These are phyloP conservation scores for Trichonephila clavipes DNA, from an alignment of 1,140 invertebrate genomes.

Conservation along the genomic window DNA sequence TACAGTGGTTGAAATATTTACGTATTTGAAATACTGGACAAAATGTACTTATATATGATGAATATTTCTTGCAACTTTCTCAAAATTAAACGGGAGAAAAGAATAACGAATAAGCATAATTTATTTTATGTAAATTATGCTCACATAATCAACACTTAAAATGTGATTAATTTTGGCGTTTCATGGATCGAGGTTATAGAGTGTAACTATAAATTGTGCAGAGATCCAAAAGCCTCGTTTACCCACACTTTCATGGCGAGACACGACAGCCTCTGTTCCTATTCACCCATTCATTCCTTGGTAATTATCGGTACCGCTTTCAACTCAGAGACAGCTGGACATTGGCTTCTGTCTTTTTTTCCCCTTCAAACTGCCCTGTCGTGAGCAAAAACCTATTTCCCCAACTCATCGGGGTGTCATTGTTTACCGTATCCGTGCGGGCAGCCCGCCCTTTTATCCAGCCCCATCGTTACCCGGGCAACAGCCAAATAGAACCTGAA, in stretches of 20 bases:
- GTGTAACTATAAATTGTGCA: not conserved
- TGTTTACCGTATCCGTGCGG: conserved; percentile 1
- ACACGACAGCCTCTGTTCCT: not conserved
- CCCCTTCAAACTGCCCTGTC: not conserved
- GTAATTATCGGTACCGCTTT: not conserved
- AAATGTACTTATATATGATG: too few species aligned
- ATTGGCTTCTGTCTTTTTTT: not conserved
- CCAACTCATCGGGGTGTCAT: conserved; percentile 20
- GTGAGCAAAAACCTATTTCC: not conserved
- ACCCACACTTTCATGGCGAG: not conserved
- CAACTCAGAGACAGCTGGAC: not conserved
- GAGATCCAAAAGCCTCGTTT: not conserved
- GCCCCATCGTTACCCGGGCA: conserved; percentile 36
- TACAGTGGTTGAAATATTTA: too few species aligned
- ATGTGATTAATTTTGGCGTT: too few species aligned
- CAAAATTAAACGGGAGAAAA: too few species aligned
- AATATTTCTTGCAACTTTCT: too few species aligned
- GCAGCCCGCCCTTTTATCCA: conserved; percentile 17
- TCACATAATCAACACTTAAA: too few species aligned
- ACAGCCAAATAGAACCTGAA: conserved; percentile 6
- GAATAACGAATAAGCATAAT: too few species aligned
- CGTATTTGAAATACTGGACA: too few species aligned
- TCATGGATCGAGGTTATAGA: too few species aligned
- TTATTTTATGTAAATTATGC: too few species aligned
- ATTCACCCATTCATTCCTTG: not conserved